A percentile compares a stretch with the other conserved stretches of the same genome.
Conservation (phyloP, 2,888 invertebrate species). For the Lasius platythorax region DNA sequence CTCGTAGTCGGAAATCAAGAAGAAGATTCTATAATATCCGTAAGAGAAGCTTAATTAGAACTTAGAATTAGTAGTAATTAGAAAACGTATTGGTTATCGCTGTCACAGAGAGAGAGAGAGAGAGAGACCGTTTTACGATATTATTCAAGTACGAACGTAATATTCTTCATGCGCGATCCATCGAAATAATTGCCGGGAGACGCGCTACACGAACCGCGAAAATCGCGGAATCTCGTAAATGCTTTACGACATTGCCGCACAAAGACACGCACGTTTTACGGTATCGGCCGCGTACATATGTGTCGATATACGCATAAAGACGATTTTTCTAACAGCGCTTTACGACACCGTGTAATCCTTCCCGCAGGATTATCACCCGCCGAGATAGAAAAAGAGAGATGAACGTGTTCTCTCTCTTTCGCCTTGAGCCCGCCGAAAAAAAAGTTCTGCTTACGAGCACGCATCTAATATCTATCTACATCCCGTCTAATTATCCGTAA, state of each 20-base stretch:
- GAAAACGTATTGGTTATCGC: background rate
- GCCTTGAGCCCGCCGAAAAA: background rate
- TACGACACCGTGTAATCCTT: slow-evolving; percentile 32
- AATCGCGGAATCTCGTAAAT: slow-evolving; percentile 24
- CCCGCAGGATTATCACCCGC: slow-evolving; percentile 3
- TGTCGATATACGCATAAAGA: slow-evolving; percentile 36
- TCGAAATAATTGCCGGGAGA: background rate
- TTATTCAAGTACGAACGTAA: background rate
- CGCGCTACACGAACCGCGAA: background rate
- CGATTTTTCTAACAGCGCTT: slow-evolving; percentile 32
- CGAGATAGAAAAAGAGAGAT: background rate
- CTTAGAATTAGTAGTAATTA: background rate
- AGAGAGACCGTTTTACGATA: background rate
- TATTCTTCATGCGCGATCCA: background rate
- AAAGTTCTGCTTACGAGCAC: slow-evolving; percentile 9
- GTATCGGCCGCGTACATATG: background rate
- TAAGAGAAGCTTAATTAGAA: background rate
- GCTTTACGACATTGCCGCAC: background rate
- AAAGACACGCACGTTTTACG: slow-evolving; percentile 10
- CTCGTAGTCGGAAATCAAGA: background rate
- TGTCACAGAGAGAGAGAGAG: background rate
- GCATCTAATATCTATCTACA: slow-evolving; percentile 23
- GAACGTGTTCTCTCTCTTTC: too few species aligned
- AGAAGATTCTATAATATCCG: background rate
- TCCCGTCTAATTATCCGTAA: slow-evolving; percentile 41